Base-by-base conservation (phyloP, 1,140 invertebrate species). In the Myzus persicae region DNA sequence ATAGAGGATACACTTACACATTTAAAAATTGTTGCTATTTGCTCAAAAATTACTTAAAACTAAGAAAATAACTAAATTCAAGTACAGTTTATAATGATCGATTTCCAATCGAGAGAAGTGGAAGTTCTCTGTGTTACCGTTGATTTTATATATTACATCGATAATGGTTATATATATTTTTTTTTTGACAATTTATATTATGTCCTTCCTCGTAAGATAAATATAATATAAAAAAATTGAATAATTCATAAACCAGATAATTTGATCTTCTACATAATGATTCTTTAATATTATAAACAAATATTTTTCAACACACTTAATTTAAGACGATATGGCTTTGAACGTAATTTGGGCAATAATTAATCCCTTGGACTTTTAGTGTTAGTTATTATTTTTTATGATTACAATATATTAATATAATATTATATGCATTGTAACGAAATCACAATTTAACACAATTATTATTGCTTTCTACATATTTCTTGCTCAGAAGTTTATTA, bases 181-280 rank as follows among this genome's bases (percentile, higher is more conserved):
- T 14, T 67, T 67, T 14, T n/a, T n/a, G 59, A 3, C 31, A n/a
- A n/a, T n/a, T 76, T 76, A 76, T 18, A 67, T 31, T 67, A 76
- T 76, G 59, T 76, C 31, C 14, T 76, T 76, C 31, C 14, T n/a
- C 31, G 31, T 76, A n/a, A 76, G 31, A 76, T 76, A 6, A 36
- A 76, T n/a, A n/a, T 67, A 67, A 76, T 76, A 76, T 18, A 76
- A 76, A 76, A n/a, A 76, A 51, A 76, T n/a, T 76, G 59, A 76
- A 76, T 76, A 76, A 76, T 76, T 76, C 59, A 76, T 76, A 76
- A 76, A n/a, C n/a, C 31, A 76, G n/a, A 76, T n/a, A 76, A n/a
- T 76, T 76, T n/a, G 11, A n/a, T 76, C 59, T 76, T 76, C 59
- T 76, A 76, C 31, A n/a, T n/a, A 59, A 76, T n/a, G 18, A 76